Conservation (phyloP, 2,113 vertebrate species). For the Bos indicus region DNA sequence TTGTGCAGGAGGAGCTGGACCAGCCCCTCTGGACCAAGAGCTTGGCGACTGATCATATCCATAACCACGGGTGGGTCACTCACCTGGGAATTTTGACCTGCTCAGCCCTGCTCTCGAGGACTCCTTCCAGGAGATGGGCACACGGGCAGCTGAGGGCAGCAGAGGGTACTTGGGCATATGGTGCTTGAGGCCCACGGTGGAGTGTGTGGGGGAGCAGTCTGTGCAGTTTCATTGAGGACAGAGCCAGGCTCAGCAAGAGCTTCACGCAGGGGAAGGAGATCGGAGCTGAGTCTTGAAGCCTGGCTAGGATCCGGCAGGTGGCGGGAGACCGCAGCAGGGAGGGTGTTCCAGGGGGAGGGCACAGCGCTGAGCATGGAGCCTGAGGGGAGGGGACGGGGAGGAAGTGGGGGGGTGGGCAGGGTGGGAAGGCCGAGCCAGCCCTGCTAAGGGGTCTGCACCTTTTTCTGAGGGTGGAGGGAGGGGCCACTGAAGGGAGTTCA, state of each 20-base stretch:
- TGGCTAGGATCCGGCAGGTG: background rate
- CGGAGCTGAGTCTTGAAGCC: background rate
- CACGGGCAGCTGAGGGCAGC: background rate
- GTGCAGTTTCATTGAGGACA: background rate
- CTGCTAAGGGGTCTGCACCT: background rate
- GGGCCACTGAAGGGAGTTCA: background rate
- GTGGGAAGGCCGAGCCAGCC: background rate
- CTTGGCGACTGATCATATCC: background rate
- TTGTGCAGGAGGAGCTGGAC: background rate
- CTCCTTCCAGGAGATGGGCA: background rate
- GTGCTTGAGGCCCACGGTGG: background rate
- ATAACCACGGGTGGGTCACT: background rate
- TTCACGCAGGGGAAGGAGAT: background rate
- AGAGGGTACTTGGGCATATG: background rate
- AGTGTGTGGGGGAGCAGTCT: too few species aligned
- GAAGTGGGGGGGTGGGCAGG: background rate
- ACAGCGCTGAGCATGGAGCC: rapidly evolving
- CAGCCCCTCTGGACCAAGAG: background rate
- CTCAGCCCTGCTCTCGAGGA: background rate
- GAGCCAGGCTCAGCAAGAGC: background rate
- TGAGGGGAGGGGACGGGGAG: rapidly evolving
- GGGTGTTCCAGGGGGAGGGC: background rate
- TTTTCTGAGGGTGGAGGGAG: background rate
- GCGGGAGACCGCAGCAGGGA: rapidly evolving
- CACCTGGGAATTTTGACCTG: too few species aligned